Conservation (phyloP, 2,113 vertebrate species). For the human (Homo sapiens) region DNA sequence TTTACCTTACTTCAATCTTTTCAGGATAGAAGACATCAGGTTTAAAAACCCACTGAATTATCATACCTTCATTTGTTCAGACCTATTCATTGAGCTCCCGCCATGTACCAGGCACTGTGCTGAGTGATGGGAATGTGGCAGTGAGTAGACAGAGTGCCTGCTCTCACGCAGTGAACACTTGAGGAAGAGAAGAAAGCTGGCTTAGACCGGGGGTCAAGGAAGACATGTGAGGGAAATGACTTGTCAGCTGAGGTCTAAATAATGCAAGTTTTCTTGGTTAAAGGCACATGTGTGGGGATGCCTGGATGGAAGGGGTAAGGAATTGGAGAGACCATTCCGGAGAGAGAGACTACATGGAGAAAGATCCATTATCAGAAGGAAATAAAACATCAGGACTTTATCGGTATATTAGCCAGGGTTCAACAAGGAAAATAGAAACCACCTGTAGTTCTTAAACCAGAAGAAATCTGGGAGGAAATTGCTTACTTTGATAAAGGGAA, state of each 20-base stretch:
- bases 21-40: neutral
- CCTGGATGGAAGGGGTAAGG: neutral
- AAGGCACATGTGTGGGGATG: neutral
- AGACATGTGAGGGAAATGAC: neutral
- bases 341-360: neutral
- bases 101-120: fast-evolving
- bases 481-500: neutral
- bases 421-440: neutral
- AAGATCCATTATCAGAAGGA: neutral
- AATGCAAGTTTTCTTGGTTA: neutral
- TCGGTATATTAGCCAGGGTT: neutral
- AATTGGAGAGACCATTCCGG: neutral
- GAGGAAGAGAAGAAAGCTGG: neutral
- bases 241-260: neutral
- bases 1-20: neutral
- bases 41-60: neutral
- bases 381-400: neutral
- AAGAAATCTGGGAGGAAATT: neutral
- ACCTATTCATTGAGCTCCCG: too few species aligned
- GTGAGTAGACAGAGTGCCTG: neutral
- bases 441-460: neutral
- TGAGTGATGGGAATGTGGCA: neutral
- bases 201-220: neutral
- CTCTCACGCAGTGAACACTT: neutral
- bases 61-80: neutral